Percentiles rank a stretch among this genome's conserved stretches.
phyloP scores from a whole-genome alignment of 2,888 invertebrate genomes.

The Macrophya alboannulata region DNA sequence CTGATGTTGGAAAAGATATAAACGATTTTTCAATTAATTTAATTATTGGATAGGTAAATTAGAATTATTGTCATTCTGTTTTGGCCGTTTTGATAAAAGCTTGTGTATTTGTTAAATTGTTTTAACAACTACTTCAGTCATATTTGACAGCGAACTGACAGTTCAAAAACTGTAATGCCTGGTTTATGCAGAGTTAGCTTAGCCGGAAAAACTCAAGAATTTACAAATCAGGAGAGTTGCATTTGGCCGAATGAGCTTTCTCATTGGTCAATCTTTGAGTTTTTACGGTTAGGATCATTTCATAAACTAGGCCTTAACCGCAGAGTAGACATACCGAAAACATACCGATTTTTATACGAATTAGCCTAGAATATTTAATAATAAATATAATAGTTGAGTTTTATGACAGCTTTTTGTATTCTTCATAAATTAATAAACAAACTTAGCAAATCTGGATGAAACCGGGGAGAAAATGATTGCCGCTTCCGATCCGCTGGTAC shows the following conservation, averaged over 20 bases:
- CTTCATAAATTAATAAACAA: slow-evolving; percentile 60
- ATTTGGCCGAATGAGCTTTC: too few species aligned
- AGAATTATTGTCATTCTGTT: not conserved
- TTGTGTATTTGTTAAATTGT: not conserved
- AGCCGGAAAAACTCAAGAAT: too few species aligned
- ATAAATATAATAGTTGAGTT: not conserved
- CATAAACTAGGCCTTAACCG: not conserved
- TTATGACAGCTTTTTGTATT: slow-evolving; percentile 38
- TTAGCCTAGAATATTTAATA: not conserved
- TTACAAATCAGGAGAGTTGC: too few species aligned
- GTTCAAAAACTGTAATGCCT: slow-evolving; percentile 15
- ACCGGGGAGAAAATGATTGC: slow-evolving; percentile 92
- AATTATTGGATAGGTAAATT: not conserved
- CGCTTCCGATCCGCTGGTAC: slow-evolving; percentile 94
- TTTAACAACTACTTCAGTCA: not conserved
- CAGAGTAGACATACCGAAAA: not conserved
- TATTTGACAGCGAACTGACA: slow-evolving; percentile 20
- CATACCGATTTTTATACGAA: not conserved
- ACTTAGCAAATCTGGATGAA: slow-evolving; percentile 93
- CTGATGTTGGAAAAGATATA: not conserved
- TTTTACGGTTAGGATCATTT: too few species aligned
- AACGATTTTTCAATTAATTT: not conserved
- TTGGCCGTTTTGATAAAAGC: not conserved
- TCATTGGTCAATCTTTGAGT: too few species aligned
- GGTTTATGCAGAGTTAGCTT: too few species aligned